These are phyloP conservation scores for Drosophila diplacantha DNA, from an alignment of 2,888 invertebrate species.

Conservation along the genomic window DNA sequence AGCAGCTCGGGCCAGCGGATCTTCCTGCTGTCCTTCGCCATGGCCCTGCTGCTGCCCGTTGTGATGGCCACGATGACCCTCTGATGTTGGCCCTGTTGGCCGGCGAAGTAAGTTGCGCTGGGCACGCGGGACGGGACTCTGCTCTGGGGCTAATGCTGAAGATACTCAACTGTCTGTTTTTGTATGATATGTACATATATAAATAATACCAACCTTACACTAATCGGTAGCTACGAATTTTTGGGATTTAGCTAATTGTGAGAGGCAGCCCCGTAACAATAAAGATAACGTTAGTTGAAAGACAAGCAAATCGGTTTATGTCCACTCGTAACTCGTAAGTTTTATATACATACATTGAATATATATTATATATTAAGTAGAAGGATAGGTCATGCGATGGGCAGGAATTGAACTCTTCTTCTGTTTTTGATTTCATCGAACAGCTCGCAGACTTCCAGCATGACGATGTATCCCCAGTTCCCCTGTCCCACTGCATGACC, in stretches of 20 bases:
- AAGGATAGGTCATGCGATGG: conserved; percentile 35
- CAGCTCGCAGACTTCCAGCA: conserved; percentile 21
- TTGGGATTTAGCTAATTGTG: conserved; percentile 59
- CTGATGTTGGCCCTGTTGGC: conserved; percentile 65
- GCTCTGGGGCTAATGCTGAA: conserved; percentile 11
- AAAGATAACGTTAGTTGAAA: conserved; percentile 33
- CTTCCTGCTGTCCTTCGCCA: conserved; percentile 74
- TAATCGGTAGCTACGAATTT: conserved; percentile 53
- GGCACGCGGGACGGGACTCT: neutral
- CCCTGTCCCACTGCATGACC: conserved; percentile 38
- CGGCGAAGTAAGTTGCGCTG: conserved; percentile 39
- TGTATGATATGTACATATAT: conserved; percentile 65
- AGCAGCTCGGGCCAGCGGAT: conserved; percentile 81
- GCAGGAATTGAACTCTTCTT: conserved; percentile 24
- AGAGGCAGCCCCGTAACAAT: conserved; percentile 50
- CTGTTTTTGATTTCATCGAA: neutral
- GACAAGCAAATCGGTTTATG: conserved; percentile 68
- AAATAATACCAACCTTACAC: conserved; percentile 43
- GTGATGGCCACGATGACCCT: conserved; percentile 70
- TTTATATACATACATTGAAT: conserved; percentile 43
- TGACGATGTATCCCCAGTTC: neutral
- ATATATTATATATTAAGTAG: conserved; percentile 28
- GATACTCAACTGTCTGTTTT: conserved; percentile 18
- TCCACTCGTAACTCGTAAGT: conserved; percentile 63
- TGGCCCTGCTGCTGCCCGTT: conserved; percentile 71